A percentile compares a stretch with the other conserved stretches of the same genome.
Conservation (phyloP, 2,888 invertebrate genomes). For the Plagodis pulveraria region DNA sequence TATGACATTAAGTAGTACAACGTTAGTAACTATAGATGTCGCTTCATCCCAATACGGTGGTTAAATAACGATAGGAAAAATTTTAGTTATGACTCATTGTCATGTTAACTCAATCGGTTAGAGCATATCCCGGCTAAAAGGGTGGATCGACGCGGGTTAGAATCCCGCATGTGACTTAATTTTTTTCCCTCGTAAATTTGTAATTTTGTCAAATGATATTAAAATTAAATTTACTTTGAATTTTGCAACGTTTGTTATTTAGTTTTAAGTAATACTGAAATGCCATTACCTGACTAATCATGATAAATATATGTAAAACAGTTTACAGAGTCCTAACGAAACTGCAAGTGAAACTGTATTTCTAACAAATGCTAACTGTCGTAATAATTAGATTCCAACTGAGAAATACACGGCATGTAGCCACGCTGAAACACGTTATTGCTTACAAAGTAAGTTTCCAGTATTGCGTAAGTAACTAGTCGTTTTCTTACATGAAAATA, state of each 20-base stretch:
- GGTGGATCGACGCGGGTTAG: too few species aligned
- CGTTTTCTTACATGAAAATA: background rate
- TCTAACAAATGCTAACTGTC: conserved; percentile 45
- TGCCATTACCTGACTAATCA: background rate
- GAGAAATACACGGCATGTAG: conserved; percentile 26
- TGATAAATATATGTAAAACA: background rate
- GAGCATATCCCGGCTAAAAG: too few species aligned
- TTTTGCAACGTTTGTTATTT: background rate
- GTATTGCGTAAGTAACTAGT: conserved; percentile 12
- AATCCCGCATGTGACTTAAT: too few species aligned
- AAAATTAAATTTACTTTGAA: background rate
- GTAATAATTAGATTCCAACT: conserved; percentile 32
- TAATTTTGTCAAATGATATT: conserved; percentile 3
- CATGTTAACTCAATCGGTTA: too few species aligned
- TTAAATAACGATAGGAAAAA: too few species aligned
- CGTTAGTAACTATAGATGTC: too few species aligned
- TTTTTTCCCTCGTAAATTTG: too few species aligned
- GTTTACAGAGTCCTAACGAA: conserved; percentile 7
- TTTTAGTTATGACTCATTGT: too few species aligned
- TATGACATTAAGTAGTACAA: too few species aligned
- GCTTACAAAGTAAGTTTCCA: conserved; percentile 9
- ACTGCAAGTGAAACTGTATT: conserved; percentile 28
- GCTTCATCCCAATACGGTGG: too few species aligned
- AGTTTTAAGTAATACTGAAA: background rate
- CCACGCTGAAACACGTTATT: conserved; percentile 39